Conservation (phyloP, 2,888 invertebrate genomes). For the Heteropelma amictum region DNA sequence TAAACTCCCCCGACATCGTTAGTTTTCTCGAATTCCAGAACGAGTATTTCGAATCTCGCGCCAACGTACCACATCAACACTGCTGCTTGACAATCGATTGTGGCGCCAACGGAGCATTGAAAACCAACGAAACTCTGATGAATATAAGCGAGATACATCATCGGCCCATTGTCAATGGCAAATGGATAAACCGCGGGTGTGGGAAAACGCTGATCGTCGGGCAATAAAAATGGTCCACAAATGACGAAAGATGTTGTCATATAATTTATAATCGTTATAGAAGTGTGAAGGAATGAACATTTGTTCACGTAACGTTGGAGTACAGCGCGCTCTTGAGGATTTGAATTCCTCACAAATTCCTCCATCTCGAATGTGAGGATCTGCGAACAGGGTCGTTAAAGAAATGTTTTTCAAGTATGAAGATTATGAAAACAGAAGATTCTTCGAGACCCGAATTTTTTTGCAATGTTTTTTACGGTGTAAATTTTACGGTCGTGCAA, state of each 20-base stretch:
- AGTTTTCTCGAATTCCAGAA: constrained; percentile 10
- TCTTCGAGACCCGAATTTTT: no score
- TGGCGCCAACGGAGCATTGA: constrained; percentile 53
- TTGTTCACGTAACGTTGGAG: constrained; percentile 58
- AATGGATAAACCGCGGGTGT: constrained; percentile 58
- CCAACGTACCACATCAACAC: constrained; percentile 62
- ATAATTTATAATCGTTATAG: constrained; percentile 51
- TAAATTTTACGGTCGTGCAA: not conserved
- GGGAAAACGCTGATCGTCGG: constrained; percentile 49
- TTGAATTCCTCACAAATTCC: constrained; percentile 53
- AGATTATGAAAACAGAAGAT: not conserved
- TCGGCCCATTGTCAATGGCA: constrained; percentile 30
- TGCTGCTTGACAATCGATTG: constrained; percentile 61
- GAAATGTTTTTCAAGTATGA: not conserved
- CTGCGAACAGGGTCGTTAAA: not conserved
- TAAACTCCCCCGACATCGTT: constrained; percentile 10
- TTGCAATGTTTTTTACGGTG: no score
- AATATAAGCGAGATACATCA: constrained; percentile 44
- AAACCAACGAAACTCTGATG: constrained; percentile 54
- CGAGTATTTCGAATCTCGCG: constrained; percentile 60
- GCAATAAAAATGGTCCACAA: constrained; percentile 54
- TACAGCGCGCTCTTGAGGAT: constrained; percentile 25
- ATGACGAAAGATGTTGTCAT: constrained; percentile 56
- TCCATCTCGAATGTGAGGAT: constrained; percentile 55
- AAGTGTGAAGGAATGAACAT: constrained; percentile 47